Evolutionary conservation across 2,113 vertebrate species (phyloP).

Genomic region (Mesembrinibis cayennensis): DNA sequence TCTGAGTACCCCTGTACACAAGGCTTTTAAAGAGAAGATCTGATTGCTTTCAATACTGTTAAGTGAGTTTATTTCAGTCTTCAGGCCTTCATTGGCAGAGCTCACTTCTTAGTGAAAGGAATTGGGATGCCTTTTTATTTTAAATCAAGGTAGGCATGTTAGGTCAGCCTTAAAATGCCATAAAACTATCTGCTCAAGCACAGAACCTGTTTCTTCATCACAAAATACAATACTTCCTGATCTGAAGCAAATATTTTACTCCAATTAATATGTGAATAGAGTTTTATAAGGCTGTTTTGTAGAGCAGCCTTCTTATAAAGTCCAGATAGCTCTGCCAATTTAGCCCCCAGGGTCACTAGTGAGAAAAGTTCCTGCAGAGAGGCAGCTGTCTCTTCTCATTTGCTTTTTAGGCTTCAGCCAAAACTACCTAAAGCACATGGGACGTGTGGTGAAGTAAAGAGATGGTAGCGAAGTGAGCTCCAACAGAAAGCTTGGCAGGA

Average conservation of each 20-base stretch:
- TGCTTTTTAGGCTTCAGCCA: constrained; percentile 5
- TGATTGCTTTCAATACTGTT: background rate
- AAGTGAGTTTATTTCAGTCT: background rate
- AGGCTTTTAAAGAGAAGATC: background rate
- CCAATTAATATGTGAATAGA: background rate
- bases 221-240: background rate
- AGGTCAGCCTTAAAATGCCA: background rate
- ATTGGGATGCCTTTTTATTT: background rate
- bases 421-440: background rate
- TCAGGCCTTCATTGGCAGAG: background rate
- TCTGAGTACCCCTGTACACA: background rate
- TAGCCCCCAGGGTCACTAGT: background rate
- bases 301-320: background rate
- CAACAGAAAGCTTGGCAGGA: background rate
- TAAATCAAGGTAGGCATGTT: background rate
- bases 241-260: background rate
- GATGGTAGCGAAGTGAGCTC: background rate
- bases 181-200: background rate
- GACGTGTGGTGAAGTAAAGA: background rate
- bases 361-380: constrained; percentile 24
- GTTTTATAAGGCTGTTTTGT: background rate
- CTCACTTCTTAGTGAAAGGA: background rate
- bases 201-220: background rate
- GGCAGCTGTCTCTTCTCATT: constrained; percentile 40
- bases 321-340: background rate